Base-by-base conservation (phyloP, 2,888 invertebrate species). In the Apodemia mormo region DNA sequence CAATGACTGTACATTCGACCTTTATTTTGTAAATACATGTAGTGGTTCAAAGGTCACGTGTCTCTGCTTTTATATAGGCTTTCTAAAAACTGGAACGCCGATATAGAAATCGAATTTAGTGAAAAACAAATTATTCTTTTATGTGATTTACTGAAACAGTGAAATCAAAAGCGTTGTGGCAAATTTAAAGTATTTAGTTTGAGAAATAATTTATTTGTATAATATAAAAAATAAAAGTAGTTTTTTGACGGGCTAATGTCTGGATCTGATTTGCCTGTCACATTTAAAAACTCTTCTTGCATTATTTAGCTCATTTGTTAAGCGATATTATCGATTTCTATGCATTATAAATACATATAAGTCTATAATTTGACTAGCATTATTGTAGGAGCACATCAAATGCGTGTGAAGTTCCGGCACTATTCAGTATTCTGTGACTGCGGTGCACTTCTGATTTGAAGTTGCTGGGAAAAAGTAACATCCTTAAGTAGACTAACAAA, bases 1-100 rank as follows among this genome's bases (percentile, higher is more conserved):
- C 68, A 71, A 65, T 68, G 68, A 65, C 65, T 68, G 68, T 68
- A 64, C 49, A 37, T 65, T 65, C n/a, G 43, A 22, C 66, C 67
- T 52, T 69, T 52, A 61, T 54, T 65, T 67, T 49, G 33, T 33
- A 64, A 52, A 52, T 49, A 52, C 49, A 49, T 52, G 22, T 30
- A 6, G 45, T 3, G 37, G 65, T 14, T 45, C 40, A 49, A 43
- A 66, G 66, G 66, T 45, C 30, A 22, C 10, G 29, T 29, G 29
- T 45, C 40, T 22, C 65, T 40, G n/a, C 65, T 43, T 66, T 66
- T 66, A 45, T 45, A 33, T 14, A 37, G 61, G 61, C 61, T 61
- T 61, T 61, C 33, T 52, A n/a, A 52, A 52, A 52, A 52, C 52
- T 52, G 52, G n/a, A 52, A 52, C 52, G 7, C 52, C 52, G n/a